Evolutionary conservation across 2,797 vertebrate species (phyloP), one percentile per base, ranked within the genome.

Genomic region (Capromys pilorides): DNA sequence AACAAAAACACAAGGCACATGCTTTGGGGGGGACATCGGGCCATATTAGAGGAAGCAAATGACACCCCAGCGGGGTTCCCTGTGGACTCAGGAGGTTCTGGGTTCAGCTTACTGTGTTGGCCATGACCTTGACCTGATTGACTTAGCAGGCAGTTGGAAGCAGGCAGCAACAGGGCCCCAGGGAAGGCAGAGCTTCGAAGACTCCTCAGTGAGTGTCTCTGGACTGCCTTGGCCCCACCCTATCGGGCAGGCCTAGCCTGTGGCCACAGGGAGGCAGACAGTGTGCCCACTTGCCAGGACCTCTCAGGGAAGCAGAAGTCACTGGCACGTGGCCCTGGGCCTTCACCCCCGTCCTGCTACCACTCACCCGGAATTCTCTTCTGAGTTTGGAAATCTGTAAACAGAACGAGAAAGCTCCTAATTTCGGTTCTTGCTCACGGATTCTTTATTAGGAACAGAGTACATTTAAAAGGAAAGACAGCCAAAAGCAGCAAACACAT

Each of bases 391-490:
- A 91, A 36, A 22, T 10, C 36, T 59, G 9, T 18, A 51, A 94
- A 54, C 77, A 86, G 86, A 77, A 71, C 6, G 31, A 92, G 64
- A 83, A 96, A 86, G 62, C n/a, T 24, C 39, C 33, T 39, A 21
- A 59, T 90, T 90, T 85, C 78, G 62, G 28, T 64, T 54, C 45
- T 81, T 96, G 88, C 73, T 62, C 41, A 59, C 26, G 49, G 67
- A 10, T 82, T 95, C 33, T 88, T 59, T 84, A 83, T n/a, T 14
- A 39, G 24, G 18, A 67, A 73, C n/a, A 45, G 77, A 92, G 78
- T n/a, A 92, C 88, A 94, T 67, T 77, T 59, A 69, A 77, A 90
- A 59, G 33, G 41, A 88, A 78, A 66, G 51, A 90, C 11, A 88
- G n/a, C 16, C 82, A 26, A 90, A 84, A 77, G 78, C 22, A 92